phyloP scores from a whole-genome alignment of 2,113 vertebrate species.

The Hemiprocne comata region DNA sequence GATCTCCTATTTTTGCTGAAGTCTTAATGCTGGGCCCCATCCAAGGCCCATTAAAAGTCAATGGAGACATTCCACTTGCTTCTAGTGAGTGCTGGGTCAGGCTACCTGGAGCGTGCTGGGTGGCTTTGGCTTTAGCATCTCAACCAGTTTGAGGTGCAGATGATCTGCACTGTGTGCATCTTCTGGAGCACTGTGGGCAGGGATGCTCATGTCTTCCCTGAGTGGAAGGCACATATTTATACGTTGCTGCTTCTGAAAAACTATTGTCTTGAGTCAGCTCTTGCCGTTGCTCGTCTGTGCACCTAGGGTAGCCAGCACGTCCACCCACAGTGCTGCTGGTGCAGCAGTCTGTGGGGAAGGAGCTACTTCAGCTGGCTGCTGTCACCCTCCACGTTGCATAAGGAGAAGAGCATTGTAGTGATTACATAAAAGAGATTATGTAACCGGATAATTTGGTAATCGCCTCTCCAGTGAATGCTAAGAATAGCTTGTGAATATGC shows the following conservation, averaged over 20 bases:
- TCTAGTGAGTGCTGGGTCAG: background rate
- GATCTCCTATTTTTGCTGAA: slow-evolving; percentile 41
- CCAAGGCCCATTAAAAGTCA: slow-evolving; percentile 8
- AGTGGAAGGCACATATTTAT: background rate
- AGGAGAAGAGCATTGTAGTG: slow-evolving; percentile 7
- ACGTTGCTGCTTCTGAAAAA: background rate
- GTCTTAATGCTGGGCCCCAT: background rate
- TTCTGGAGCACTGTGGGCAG: background rate
- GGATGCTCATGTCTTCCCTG: fast-evolving
- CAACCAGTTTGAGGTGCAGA: background rate
- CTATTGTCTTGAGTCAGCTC: fast-evolving
- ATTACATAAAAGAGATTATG: slow-evolving; percentile 68
- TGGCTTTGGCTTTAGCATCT: background rate
- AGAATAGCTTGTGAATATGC: slow-evolving; percentile 19
- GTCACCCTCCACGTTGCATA: background rate
- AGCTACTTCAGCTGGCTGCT: background rate
- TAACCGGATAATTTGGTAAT: slow-evolving; percentile 63
- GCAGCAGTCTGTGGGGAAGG: background rate
- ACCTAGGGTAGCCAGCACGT: fast-evolving
- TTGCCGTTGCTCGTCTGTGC: fast-evolving
- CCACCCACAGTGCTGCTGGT: fast-evolving
- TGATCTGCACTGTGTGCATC: background rate
- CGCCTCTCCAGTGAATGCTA: background rate
- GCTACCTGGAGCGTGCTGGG: fast-evolving
- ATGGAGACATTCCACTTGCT: background rate